Conservation (phyloP, 1,140 invertebrate species). For the Eupeodes corollae region DNA sequence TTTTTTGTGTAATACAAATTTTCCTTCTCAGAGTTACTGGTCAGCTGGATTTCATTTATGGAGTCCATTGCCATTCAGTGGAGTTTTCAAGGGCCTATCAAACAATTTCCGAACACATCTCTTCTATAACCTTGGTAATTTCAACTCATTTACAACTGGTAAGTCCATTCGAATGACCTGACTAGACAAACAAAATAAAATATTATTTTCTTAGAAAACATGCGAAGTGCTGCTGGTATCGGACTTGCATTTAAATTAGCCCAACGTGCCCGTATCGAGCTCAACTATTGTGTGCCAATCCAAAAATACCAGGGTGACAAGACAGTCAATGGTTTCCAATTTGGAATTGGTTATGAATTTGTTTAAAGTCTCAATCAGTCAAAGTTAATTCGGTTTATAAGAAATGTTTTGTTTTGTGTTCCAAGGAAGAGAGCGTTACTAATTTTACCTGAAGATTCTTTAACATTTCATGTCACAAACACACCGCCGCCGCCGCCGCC, state of each 20-base stretch:
- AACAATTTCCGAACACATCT: slow-evolving; percentile 34
- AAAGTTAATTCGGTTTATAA: not conserved
- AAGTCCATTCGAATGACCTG: not conserved
- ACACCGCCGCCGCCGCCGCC: no score
- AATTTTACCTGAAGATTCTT: no score
- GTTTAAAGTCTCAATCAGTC: slow-evolving; percentile 15
- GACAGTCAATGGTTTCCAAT: slow-evolving; percentile 25
- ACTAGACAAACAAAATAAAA: not conserved
- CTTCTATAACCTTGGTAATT: slow-evolving; percentile 35
- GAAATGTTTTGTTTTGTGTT: not conserved
- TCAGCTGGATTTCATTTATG: slow-evolving; percentile 30
- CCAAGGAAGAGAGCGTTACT: no score
- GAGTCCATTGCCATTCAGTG: slow-evolving; percentile 29
- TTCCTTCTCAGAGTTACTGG: slow-evolving; percentile 21
- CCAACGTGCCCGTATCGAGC: slow-evolving; percentile 33
- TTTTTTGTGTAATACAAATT: not conserved
- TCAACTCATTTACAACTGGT: slow-evolving; percentile 27
- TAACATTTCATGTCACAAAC: no score
- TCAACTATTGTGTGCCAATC: slow-evolving; percentile 34
- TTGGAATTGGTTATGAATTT: slow-evolving; percentile 36
- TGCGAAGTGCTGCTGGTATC: slow-evolving; percentile 28
- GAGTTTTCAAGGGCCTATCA: slow-evolving; percentile 29
- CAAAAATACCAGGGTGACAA: slow-evolving; percentile 18
- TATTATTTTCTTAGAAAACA: slow-evolving; percentile 19
- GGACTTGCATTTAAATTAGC: slow-evolving; percentile 31